Conservation (phyloP, 2,113 vertebrate species). For the Anolis sagrei region DNA sequence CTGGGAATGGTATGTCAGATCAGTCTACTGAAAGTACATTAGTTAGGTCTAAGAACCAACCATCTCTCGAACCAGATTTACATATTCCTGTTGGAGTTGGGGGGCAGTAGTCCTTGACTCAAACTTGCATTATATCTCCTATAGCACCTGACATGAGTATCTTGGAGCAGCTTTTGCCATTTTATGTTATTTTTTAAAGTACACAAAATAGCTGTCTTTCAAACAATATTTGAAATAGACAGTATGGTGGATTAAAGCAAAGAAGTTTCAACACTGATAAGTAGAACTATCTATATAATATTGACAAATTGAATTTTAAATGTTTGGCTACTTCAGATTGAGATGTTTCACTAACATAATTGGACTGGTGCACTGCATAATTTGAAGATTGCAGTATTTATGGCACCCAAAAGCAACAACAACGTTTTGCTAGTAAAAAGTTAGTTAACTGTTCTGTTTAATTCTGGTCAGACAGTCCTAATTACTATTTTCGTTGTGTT, state of each 20-base stretch:
- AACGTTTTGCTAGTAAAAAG: constrained; percentile 40
- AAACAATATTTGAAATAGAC: neutral
- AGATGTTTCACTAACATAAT: neutral
- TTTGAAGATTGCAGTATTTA: neutral
- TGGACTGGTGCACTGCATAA: neutral
- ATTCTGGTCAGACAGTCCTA: constrained; percentile 55
- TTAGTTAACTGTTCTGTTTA: constrained; percentile 43
- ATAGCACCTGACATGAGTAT: constrained; percentile 49
- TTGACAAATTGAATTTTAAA: constrained; percentile 5
- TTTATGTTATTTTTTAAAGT: constrained; percentile 16
- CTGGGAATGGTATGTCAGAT: constrained; percentile 33
- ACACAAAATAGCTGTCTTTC: too few species aligned
- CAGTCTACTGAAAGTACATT: constrained; percentile 23
- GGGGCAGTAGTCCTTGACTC: constrained; percentile 41
- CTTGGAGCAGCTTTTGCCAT: constrained; percentile 66
- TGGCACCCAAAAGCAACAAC: neutral
- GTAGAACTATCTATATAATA: constrained; percentile 43
- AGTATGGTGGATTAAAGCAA: neutral
- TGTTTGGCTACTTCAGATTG: too few species aligned
- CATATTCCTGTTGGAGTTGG: constrained; percentile 25
- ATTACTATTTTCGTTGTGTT: too few species aligned
- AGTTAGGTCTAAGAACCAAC: constrained; percentile 30
- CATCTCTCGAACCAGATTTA: constrained; percentile 1
- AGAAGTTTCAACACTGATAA: constrained; percentile 28
- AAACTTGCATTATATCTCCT: constrained; percentile 46